Percentiles rank a stretch among this genome's conserved stretches.
These are phyloP conservation scores for Palythoa grandis DNA, from an alignment of 92 coral and sea anemone genomes.

Conservation along the genomic window DNA sequence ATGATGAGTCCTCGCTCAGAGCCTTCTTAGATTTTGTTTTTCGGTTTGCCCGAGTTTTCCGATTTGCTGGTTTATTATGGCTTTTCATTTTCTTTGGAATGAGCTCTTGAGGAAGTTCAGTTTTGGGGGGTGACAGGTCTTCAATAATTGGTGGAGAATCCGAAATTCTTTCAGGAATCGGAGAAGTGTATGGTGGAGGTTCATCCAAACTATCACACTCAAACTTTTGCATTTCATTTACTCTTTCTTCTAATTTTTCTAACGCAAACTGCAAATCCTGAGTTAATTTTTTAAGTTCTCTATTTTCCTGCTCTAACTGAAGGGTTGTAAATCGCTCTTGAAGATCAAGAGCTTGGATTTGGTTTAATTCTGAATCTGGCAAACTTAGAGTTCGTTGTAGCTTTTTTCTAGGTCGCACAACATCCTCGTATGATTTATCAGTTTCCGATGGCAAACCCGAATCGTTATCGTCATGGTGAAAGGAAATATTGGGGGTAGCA, in stretches of 20 bases:
- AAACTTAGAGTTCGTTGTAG: constrained; percentile 91
- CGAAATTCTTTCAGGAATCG: constrained; percentile 2
- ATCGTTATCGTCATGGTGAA: constrained; percentile 82
- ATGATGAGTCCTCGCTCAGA: constrained; percentile 17
- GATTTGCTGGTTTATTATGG: not conserved
- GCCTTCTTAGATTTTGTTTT: constrained; percentile 5
- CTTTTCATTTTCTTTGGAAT: constrained; percentile 29
- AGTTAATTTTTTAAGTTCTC: constrained; percentile 85
- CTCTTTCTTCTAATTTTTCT: constrained; percentile 90
- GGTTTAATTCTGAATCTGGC: constrained; percentile 90
- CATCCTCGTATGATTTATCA: constrained; percentile 79
- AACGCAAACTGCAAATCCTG: constrained; percentile 89
- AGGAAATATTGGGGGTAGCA: constrained; percentile 80
- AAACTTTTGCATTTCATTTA: constrained; percentile 72
- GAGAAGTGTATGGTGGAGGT: constrained; percentile 37
- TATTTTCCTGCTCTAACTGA: constrained; percentile 96
- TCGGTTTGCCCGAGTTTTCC: constrained; percentile 17
- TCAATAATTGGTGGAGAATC: constrained; percentile 20
- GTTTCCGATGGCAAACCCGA: constrained; percentile 93
- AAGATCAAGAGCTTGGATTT: constrained; percentile 81
- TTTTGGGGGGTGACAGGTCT: constrained; percentile 5
- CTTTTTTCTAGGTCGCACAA: constrained; percentile 80
- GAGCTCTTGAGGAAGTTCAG: constrained; percentile 18
- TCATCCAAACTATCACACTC: constrained; percentile 81
- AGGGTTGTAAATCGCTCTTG: constrained; percentile 91